Conservation (phyloP, 2,113 vertebrate species). For the Engraulis encrasicolus region DNA sequence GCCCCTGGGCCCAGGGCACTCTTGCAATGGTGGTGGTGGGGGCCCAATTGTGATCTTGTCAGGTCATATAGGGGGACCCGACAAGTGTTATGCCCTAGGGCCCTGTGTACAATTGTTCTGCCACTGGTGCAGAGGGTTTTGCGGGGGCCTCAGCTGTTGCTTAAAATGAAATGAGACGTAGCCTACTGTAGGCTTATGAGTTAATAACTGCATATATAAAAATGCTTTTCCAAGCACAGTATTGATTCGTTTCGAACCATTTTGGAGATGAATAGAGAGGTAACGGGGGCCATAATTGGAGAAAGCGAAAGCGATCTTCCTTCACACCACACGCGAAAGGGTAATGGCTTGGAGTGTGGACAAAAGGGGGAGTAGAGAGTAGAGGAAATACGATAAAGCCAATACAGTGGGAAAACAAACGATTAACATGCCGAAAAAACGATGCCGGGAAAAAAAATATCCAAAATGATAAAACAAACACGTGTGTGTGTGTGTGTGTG, state of each 20-base stretch:
- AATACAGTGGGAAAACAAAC: constrained; percentile 36
- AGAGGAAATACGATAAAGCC: constrained; percentile 73
- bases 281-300: constrained; percentile 59
- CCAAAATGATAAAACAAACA: constrained; percentile 3
- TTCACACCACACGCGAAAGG: constrained; percentile 56
- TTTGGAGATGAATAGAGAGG: constrained; percentile 80
- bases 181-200: constrained; percentile 97
- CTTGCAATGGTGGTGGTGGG: no score
- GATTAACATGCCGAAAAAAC: constrained; percentile 42
- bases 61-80: no score
- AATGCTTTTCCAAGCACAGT: constrained; percentile 85
- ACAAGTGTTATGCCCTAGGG: no score
- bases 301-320: constrained; percentile 52
- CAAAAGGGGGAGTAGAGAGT: constrained; percentile 56
- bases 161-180: constrained; percentile 96
- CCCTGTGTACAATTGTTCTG: no score
- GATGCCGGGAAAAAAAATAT: constrained; percentile 73
- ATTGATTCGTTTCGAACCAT: constrained; percentile 85
- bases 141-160: constrained; percentile 90
- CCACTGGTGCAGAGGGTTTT: no score
- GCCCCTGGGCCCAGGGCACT: no score
- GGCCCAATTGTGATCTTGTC: no score
- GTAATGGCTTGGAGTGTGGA: constrained; percentile 53
- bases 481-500: no score
- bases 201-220: constrained; percentile 97